Conservation (phyloP, 2,797 vertebrate species). For the Parotocinclus haroldoi region DNA sequence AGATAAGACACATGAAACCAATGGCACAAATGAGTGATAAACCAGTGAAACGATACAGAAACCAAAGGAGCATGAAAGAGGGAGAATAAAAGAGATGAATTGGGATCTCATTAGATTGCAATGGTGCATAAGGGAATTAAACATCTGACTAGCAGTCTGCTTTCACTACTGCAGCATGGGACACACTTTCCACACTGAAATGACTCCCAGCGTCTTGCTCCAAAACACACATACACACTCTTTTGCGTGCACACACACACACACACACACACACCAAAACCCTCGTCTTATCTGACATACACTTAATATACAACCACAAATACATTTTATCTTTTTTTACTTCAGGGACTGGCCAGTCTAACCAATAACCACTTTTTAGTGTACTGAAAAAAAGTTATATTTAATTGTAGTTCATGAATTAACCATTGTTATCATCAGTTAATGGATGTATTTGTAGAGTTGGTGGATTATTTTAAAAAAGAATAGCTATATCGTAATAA, state of each 20-base stretch:
- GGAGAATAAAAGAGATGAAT: slow-evolving; percentile 33
- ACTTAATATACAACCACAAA: too few species aligned
- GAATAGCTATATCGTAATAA: too few species aligned
- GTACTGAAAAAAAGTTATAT: too few species aligned
- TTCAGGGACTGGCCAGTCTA: too few species aligned
- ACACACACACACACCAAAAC: background rate
- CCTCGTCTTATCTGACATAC: background rate
- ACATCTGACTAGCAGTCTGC: slow-evolving; percentile 35
- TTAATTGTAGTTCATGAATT: too few species aligned
- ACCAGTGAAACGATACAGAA: slow-evolving; percentile 28
- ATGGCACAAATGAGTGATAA: slow-evolving; percentile 52
- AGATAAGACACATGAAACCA: slow-evolving; percentile 61
- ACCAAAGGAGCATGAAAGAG: slow-evolving; percentile 20
- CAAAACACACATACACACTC: background rate
- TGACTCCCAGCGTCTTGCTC: slow-evolving; percentile 19
- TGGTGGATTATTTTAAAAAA: too few species aligned
- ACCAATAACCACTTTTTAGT: too few species aligned
- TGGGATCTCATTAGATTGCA: slow-evolving; percentile 26
- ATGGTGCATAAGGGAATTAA: slow-evolving; percentile 43
- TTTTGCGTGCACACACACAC: background rate
- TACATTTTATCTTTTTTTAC: too few species aligned
- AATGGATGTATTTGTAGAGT: too few species aligned
- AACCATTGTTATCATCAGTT: too few species aligned
- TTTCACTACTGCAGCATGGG: slow-evolving; percentile 36
- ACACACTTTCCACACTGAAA: slow-evolving; percentile 38